Conservation (phyloP, 2,113 vertebrate genomes). For the Macrotis lagotis region DNA sequence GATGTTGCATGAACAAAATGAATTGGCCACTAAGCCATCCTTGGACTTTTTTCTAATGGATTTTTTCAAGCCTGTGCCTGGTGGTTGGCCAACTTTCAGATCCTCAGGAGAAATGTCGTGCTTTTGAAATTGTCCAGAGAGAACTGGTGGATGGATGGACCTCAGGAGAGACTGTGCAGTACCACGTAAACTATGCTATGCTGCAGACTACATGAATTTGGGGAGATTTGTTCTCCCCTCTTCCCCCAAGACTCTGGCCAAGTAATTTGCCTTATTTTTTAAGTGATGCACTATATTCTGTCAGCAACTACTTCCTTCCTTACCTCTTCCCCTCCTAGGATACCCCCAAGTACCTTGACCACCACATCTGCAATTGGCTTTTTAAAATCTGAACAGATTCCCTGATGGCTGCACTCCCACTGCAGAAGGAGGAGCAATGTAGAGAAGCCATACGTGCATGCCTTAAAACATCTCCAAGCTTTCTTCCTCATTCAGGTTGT, state of each 20-base stretch:
- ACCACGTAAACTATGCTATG: not conserved
- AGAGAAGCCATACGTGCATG: not conserved
- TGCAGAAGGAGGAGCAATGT: not conserved
- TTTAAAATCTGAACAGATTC: not conserved
- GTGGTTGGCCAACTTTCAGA: not conserved
- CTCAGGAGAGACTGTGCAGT: not conserved
- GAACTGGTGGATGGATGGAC: not conserved
- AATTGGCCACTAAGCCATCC: not conserved
- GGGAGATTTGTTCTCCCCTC: not conserved
- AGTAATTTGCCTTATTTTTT: not conserved
- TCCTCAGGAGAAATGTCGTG: not conserved
- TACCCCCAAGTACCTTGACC: not conserved
- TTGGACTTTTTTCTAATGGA: not conserved
- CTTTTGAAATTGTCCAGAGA: not conserved
- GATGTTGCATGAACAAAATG: fast-evolving
- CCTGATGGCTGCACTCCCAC: not conserved
- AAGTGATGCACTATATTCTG: no score
- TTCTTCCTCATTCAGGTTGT: not conserved
- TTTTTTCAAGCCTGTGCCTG: fast-evolving
- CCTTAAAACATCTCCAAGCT: not conserved
- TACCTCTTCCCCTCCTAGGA: not conserved
- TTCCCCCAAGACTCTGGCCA: not conserved
- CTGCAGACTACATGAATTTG: not conserved
- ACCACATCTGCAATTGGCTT: not conserved
- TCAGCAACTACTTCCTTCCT: not conserved